These are phyloP conservation scores for Acropora yongei DNA, from an alignment of 64 coral and sea anemone species.

Conservation along the genomic window DNA sequence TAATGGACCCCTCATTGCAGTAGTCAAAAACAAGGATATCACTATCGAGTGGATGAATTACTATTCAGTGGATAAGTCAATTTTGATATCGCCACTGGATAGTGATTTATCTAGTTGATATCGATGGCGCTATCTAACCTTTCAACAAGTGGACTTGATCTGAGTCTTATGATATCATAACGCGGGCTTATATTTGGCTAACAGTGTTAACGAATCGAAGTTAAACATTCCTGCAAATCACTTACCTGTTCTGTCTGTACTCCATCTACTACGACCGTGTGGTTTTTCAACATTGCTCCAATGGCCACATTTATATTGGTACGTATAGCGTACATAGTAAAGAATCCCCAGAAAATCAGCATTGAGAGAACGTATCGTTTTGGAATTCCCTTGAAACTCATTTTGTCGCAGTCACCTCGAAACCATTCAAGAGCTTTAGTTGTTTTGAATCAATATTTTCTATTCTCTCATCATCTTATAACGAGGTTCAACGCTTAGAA, in stretches of 20 bases:
- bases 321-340: conserved; percentile 82
- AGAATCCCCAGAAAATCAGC: conserved; percentile 80
- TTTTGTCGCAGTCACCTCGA: neutral
- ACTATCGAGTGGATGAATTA: too few species aligned
- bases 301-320: conserved; percentile 90
- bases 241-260: conserved; percentile 45
- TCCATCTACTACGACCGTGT: conserved; percentile 68
- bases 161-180: too few species aligned
- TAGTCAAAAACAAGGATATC: too few species aligned
- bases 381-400: conserved; percentile 58
- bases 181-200: neutral
- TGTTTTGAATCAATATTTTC: neutral
- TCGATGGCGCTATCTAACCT: too few species aligned
- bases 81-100: neutral
- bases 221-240: neutral
- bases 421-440: too few species aligned
- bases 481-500: neutral
- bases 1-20: too few species aligned
- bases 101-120: too few species aligned
- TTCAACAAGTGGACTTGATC: too few species aligned
- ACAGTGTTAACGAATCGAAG: neutral
- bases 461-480: neutral
- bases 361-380: conserved; percentile 83
- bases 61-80: neutral
- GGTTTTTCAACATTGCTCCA: conserved; percentile 83